A percentile compares a stretch with the other conserved stretches of the same genome.
Evolutionary conservation across 30 jellyfish, hydroid and myxozoan species (phyloP).

Genomic region (Chironex yamaguchii): DNA sequence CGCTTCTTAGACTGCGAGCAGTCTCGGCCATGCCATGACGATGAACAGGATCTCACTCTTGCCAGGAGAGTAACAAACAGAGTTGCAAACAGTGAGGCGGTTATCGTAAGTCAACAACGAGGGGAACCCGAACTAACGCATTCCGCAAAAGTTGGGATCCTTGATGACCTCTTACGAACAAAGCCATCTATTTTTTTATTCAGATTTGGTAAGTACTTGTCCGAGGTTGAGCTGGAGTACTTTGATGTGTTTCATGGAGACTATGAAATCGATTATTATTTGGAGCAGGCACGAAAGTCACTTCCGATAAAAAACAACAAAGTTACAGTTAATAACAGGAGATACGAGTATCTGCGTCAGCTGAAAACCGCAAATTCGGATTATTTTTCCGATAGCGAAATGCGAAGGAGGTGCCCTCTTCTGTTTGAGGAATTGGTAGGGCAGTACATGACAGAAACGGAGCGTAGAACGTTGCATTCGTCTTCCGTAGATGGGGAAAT

Average conservation of each 20-base stretch:
- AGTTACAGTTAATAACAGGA: neutral
- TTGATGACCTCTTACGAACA: neutral
- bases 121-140: conserved; percentile 35
- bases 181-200: conserved; percentile 2
- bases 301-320: neutral
- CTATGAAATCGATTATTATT: neutral
- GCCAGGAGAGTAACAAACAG: too few relatives aligned
- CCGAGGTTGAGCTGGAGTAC: neutral
- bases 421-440: conserved; percentile 5
- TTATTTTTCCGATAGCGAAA: conserved; percentile 16
- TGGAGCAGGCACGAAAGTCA: neutral
- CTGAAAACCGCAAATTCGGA: neutral
- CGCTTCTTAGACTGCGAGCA: too few relatives aligned
- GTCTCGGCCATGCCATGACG: too few relatives aligned
- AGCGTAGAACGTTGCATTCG: neutral
- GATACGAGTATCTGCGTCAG: conserved; percentile 17
- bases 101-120: conserved; percentile 21
- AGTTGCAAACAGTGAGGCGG: conserved; percentile 6
- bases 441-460: conserved; percentile 4
- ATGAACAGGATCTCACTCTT: too few relatives aligned
- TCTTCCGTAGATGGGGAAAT: neutral
- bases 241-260: neutral
- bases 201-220: neutral
- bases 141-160: conserved; percentile 8
- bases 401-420: conserved; percentile 27